phyloP scores from a whole-genome alignment of 2,888 invertebrate species.

The Kryphioiulus occultus region DNA sequence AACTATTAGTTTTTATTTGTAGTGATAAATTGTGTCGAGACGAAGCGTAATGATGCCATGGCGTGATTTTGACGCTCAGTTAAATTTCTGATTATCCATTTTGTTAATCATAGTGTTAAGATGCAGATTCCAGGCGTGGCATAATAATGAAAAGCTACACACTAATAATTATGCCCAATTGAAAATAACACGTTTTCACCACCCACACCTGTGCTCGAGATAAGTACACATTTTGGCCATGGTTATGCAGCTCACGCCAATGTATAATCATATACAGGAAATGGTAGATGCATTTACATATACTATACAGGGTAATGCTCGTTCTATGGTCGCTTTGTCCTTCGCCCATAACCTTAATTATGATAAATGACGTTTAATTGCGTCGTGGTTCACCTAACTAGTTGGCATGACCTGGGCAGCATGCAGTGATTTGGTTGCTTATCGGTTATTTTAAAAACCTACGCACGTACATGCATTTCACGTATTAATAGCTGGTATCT shows the following conservation, averaged over 20 bases:
- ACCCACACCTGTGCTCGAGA: not conserved
- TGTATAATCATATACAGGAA: not conserved
- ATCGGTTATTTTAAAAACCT: not conserved
- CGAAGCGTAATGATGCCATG: not conserved
- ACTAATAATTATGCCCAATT: not conserved
- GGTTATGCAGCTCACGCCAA: not conserved
- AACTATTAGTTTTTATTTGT: not conserved
- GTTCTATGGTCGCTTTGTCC: not conserved
- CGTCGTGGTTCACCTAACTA: not conserved
- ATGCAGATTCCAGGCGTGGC: not conserved
- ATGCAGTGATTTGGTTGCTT: not conserved
- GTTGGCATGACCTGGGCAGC: not conserved
- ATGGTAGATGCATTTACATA: not conserved
- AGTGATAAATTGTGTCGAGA: no score
- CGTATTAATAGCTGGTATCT: not conserved
- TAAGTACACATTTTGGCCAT: not conserved
- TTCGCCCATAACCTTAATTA: not conserved
- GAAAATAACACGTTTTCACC: not conserved
- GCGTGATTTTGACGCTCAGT: not conserved
- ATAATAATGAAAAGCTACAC: not conserved
- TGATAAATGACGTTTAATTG: not conserved
- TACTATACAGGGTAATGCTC: not conserved
- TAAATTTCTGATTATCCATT: not conserved
- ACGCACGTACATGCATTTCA: not conserved
- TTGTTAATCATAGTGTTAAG: not conserved